Conservation (phyloP, 2,888 invertebrate species). For the Diaperis boleti region DNA sequence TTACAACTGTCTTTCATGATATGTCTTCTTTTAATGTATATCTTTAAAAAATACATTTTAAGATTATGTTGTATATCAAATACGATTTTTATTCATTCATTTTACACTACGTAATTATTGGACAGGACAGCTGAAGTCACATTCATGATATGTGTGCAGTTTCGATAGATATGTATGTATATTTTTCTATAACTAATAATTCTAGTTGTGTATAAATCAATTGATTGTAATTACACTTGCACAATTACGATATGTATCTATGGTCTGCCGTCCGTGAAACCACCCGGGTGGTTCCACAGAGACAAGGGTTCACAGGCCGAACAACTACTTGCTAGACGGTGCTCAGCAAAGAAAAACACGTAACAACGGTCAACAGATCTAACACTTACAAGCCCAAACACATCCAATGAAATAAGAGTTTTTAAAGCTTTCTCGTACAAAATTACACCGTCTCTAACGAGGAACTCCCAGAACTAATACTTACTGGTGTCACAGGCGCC, state of each 20-base stretch:
- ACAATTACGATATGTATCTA: slow-evolving; percentile 26
- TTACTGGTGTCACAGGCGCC: slow-evolving; percentile 22
- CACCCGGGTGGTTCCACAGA: neutral
- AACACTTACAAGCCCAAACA: slow-evolving; percentile 39
- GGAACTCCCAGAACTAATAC: slow-evolving; percentile 30
- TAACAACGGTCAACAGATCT: slow-evolving; percentile 37
- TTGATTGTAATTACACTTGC: slow-evolving; percentile 40
- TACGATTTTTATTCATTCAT: slow-evolving; percentile 52
- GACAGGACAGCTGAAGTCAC: slow-evolving; percentile 66
- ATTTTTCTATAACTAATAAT: slow-evolving; percentile 26
- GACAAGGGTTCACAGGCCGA: slow-evolving; percentile 55
- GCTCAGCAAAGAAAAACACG: slow-evolving; percentile 44
- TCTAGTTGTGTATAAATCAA: slow-evolving; percentile 25
- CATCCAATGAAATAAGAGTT: slow-evolving; percentile 19
- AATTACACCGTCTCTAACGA: slow-evolving; percentile 33
- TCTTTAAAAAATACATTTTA: slow-evolving; percentile 64
- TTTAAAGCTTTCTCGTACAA: slow-evolving; percentile 18
- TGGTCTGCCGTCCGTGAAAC: slow-evolving; percentile 8
- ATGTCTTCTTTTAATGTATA: slow-evolving; percentile 58
- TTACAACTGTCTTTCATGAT: slow-evolving; percentile 48
- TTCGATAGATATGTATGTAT: slow-evolving; percentile 50
- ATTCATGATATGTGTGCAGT: slow-evolving; percentile 63
- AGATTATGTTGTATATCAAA: slow-evolving; percentile 61
- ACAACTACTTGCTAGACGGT: slow-evolving; percentile 62
- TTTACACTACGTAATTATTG: slow-evolving; percentile 61